phyloP scores from a whole-genome alignment of 2,797 vertebrate species.

The Poeciliopsis turneri region DNA sequence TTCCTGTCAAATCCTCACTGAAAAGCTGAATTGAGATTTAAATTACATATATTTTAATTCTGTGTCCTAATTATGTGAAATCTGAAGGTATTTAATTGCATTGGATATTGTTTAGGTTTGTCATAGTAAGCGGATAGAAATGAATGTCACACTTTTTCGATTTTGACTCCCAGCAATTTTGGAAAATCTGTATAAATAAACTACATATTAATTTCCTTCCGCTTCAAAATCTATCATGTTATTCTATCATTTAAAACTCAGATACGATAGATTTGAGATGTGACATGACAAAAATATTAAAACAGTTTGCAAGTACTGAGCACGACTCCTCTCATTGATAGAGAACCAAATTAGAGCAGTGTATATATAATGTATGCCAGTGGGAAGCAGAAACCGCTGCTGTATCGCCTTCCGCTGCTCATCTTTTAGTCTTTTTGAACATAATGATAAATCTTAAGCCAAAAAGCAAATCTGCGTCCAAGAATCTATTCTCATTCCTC shows the following conservation, averaged over 20 bases:
- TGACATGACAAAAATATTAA: too few relatives aligned
- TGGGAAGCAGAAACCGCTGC: neutral
- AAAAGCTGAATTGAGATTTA: neutral
- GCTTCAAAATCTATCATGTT: neutral
- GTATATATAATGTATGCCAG: conserved; percentile 24
- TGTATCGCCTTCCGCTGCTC: conserved; percentile 14
- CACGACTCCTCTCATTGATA: neutral
- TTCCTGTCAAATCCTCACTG: neutral
- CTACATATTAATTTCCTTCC: neutral
- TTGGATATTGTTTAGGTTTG: neutral
- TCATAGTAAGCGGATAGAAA: neutral
- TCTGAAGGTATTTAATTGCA: neutral
- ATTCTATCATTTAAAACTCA: neutral
- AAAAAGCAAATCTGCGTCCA: conserved; percentile 8
- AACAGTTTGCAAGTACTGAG: neutral
- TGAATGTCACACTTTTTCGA: neutral
- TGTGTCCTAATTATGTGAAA: neutral
- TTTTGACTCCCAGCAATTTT: neutral
- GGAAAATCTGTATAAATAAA: neutral
- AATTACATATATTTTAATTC: neutral
- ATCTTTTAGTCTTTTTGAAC: conserved; percentile 28
- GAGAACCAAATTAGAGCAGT: neutral
- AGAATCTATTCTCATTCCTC: conserved; percentile 1
- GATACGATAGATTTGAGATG: neutral
- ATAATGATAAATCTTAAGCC: conserved; percentile 18